Evolutionary conservation across 2,888 invertebrate genomes (phyloP), one percentile per base, ranked within the genome.

Genomic region (Noctuana brunneofusca): DNA sequence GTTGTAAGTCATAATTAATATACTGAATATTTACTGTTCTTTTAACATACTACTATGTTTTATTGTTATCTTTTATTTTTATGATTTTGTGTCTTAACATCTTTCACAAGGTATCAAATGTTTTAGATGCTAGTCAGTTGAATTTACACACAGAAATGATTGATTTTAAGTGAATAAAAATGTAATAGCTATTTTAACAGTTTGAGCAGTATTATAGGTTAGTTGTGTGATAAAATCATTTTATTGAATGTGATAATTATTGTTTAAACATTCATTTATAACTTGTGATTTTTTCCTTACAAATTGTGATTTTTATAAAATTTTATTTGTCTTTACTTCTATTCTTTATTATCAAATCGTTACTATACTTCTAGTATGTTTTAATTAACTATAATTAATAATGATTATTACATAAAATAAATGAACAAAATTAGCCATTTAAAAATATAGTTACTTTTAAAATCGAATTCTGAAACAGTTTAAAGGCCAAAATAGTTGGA

Each of bases 181-280:
- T 79, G 71, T 48, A 79, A 82, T 81, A 81, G 76, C 76, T 80
- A 76, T 76, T 75, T n/a, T 77, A 76, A 81, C 75, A 77, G 81
- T 84, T 83, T 79, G 73, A 86, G 79, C 89, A 90, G 90, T 90
- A 90, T 90, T 90, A 90, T 90, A 90, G 90, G 87, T 87, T 89
- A 90, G 86, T 84, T 81, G 76, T 84, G 84, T 83, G 78, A 79
- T 82, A 71, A 81, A 81, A 81, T 84, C 72, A 74, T 75, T 76
- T 75, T 83, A 75, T 84, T 75, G 82, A 75, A 79, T 87, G 87
- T 87, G 85, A 85, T 88, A 84, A 64, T 69, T 63, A 63, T 66
- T 80, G 80, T 75, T 78, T 70, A 72, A 76, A 70, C 74, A 27
- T 75, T 73, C 80, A 76, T 78, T 70, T 68, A 69, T 68, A 66